A percentile compares a stretch with the other conserved stretches of the same genome.
Evolutionary conservation across 2,797 vertebrate species (phyloP).

Genomic region (Syncerus caffer): DNA sequence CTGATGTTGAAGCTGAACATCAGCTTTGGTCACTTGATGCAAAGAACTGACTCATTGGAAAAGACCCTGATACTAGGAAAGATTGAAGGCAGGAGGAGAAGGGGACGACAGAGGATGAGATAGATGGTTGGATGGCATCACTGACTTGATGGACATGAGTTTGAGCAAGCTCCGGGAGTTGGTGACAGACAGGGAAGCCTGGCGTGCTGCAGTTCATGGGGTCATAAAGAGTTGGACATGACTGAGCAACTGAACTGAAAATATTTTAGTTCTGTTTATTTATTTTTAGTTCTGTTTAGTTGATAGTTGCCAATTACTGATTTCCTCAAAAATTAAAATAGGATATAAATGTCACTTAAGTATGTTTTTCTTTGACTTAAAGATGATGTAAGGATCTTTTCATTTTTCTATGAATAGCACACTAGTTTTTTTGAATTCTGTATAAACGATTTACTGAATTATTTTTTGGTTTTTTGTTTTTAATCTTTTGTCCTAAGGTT

Average conservation of each 20-base stretch:
- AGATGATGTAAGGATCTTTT: neutral
- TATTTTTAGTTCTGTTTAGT: slow-evolving; percentile 28
- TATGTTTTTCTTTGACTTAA: slow-evolving; percentile 14
- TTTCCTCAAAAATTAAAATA: slow-evolving; percentile 26
- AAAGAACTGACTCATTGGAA: neutral
- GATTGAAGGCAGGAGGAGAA: neutral
- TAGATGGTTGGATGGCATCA: neutral
- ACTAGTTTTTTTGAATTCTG: slow-evolving; percentile 23
- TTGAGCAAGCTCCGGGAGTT: neutral
- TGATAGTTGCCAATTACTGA: slow-evolving; percentile 6
- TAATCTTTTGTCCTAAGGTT: slow-evolving; percentile 20
- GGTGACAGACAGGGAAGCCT: neutral
- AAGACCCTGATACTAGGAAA: neutral
- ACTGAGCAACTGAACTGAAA: neutral
- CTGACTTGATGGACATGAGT: neutral
- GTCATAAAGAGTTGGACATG: neutral
- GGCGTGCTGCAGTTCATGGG: neutral
- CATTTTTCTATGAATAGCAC: slow-evolving; percentile 15
- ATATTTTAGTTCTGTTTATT: slow-evolving; percentile 35
- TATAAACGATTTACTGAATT: neutral
- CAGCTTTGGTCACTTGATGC: neutral
- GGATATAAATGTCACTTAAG: neutral
- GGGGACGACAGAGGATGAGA: neutral
- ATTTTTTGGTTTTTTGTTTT: fast-evolving
- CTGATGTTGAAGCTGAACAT: neutral